Base-by-base conservation (phyloP, 2,888 invertebrate genomes). In the Lycia hirtaria region DNA sequence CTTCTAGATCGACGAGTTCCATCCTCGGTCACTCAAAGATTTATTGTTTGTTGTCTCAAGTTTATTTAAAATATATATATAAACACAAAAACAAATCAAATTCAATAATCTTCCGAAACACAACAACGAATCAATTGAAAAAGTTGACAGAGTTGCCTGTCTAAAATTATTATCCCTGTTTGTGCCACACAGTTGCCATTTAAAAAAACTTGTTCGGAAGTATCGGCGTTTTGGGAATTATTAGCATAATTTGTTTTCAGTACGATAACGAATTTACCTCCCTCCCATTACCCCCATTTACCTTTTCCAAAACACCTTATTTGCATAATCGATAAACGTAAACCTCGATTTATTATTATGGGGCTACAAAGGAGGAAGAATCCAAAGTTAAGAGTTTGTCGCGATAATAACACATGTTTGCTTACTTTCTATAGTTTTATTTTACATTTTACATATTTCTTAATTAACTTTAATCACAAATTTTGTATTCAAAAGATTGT, bases 181-280 rank as follows among this genome's bases (percentile, higher is more conserved):
- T 54, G 4, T 15, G 26, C 37, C 48, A 37, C 32, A 49, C 17
- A 43, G 49, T 43, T 43, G 43, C 43, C 37, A 28, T 50, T 62
- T 67, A 61, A 62, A 55, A n/a, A 62, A 65, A 65, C 60, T 65
- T 65, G 53, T 60, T 50, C 52, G 43, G 5, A 26, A 50, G 44
- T 59, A 47, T 51, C 43, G 40, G 37, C 52, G 37, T 26, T 55
- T 61, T 47, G 49, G 58, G 52, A 43, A 48, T 57, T 61, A 67
- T 65, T 67, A 63, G 56, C 67, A 67, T 67, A 67, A 64, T 67
- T 67, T 60, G 62, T 58, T 60, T 60, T 44, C 49, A 28, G 35
- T 35, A 51, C 58, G 60, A 58, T 64, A 62, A 57, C 60, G 50
- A 64, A 65, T 55, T 60, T 64, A 53, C 45, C 33, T 50, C 37